Percentiles rank a stretch among this genome's conserved stretches.
These are phyloP conservation scores for Chaunax sp. DNA, from an alignment of 2,797 vertebrate genomes.

Conservation along the genomic window DNA sequence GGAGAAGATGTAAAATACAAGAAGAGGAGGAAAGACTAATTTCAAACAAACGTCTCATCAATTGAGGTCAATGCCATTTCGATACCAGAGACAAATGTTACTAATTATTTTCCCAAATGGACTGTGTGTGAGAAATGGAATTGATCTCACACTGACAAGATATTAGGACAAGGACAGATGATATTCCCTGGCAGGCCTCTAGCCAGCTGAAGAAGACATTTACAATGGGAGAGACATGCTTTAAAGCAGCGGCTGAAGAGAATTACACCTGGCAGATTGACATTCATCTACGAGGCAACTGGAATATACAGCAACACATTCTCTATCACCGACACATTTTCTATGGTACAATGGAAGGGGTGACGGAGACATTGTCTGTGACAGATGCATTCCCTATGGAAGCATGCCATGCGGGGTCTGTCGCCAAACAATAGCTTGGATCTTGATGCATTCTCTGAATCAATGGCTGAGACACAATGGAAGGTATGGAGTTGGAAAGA, in stretches of 20 bases:
- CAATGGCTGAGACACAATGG: conserved; percentile 65
- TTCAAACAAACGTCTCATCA: conserved; percentile 26
- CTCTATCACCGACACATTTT: conserved; percentile 70
- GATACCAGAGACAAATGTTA: conserved; percentile 48
- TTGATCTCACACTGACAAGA: conserved; percentile 40
- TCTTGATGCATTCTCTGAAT: conserved; percentile 69
- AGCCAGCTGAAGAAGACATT: conserved; percentile 33
- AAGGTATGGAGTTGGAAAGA: conserved; percentile 48
- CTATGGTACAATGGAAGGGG: conserved; percentile 66
- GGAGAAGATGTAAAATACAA: conserved; percentile 17
- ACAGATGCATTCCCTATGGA: conserved; percentile 73
- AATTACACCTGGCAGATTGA: conserved; percentile 58
- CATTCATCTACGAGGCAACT: conserved; percentile 59
- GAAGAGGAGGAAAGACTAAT: conserved; percentile 16
- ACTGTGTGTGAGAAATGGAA: conserved; percentile 37
- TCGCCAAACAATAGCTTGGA: conserved; percentile 71
- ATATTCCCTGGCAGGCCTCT: neutral
- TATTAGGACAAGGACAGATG: conserved; percentile 41
- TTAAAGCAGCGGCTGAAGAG: conserved; percentile 29
- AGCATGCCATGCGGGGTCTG: conserved; percentile 57
- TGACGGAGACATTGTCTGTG: conserved; percentile 66
- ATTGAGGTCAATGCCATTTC: conserved; percentile 36
- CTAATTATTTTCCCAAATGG: conserved; percentile 56
- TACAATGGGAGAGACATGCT: conserved; percentile 34
- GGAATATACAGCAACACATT: conserved; percentile 62